phyloP scores from a whole-genome alignment of 2,888 invertebrate species.

The Hanleya hanleyi region DNA sequence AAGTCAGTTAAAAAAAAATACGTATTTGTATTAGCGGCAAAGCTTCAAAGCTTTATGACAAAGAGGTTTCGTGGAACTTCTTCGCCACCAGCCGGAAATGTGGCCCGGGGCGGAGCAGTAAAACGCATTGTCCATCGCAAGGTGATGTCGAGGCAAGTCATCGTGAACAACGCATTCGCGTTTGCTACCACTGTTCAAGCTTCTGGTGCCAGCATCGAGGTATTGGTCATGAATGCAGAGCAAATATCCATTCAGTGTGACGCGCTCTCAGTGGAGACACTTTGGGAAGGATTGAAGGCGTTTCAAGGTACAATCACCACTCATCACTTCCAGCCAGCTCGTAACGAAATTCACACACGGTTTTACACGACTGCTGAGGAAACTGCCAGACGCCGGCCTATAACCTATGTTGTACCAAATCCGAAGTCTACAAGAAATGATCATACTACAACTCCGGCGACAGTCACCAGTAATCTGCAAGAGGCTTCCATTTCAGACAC shows the following conservation, averaged over 20 bases:
- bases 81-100: slow-evolving; percentile 25
- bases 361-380: slow-evolving; percentile 4
- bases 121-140: slow-evolving; percentile 18
- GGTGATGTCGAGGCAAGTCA: slow-evolving; percentile 10
- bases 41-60: not conserved
- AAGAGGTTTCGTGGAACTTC: too few species aligned
- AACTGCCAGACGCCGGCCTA: not conserved
- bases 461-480: too few species aligned
- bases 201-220: not conserved
- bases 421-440: too few species aligned
- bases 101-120: slow-evolving; percentile 18
- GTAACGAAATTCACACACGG: not conserved
- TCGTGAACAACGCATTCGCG: slow-evolving; percentile 13
- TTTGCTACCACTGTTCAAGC: not conserved
- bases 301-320: slow-evolving; percentile 10
- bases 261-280: not conserved
- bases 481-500: not conserved
- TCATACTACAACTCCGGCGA: too few species aligned
- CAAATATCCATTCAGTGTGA: not conserved
- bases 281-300: not conserved
- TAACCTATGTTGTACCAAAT: not conserved
- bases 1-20: slow-evolving; percentile 21
- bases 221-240: not conserved
- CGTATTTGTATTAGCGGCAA: not conserved
- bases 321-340: not conserved